Conservation (phyloP, 2,113 vertebrate species). For the Gadus macrocephalus region DNA sequence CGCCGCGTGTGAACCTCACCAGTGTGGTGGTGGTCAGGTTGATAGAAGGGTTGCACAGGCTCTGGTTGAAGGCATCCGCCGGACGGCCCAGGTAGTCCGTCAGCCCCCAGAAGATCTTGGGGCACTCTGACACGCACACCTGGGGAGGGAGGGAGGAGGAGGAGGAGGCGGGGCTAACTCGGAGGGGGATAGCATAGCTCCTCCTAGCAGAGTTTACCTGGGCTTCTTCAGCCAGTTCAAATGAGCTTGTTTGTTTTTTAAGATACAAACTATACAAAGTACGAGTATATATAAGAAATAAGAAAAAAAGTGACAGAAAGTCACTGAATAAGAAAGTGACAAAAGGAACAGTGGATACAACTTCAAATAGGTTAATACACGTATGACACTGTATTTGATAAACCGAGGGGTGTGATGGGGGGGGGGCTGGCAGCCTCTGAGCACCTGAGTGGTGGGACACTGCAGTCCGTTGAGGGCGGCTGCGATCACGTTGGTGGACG, state of each 20-base stretch:
- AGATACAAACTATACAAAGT: no score
- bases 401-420: neutral
- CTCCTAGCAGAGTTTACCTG: no score
- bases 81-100: no score
- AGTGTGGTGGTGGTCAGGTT: conserved; percentile 21
- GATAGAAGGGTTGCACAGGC: conserved; percentile 69
- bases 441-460: conserved; percentile 84
- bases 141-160: conserved; percentile 33
- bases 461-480: conserved; percentile 71
- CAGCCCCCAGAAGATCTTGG: conserved; percentile 22
- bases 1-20: conserved; percentile 48
- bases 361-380: no score
- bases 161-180: neutral
- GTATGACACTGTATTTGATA: no score
- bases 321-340: neutral
- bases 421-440: neutral
- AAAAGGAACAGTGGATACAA: neutral
- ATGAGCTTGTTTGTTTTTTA: neutral
- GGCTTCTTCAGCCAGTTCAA: no score
- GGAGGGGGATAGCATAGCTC: no score
- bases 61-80: conserved; percentile 43
- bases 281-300: no score
- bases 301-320: neutral
- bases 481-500: conserved; percentile 64
- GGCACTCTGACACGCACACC: conserved; percentile 80